Percentiles rank a stretch among this genome's conserved stretches.
phyloP scores from a whole-genome alignment of 2,888 invertebrate species.

The Nomada fucata region DNA sequence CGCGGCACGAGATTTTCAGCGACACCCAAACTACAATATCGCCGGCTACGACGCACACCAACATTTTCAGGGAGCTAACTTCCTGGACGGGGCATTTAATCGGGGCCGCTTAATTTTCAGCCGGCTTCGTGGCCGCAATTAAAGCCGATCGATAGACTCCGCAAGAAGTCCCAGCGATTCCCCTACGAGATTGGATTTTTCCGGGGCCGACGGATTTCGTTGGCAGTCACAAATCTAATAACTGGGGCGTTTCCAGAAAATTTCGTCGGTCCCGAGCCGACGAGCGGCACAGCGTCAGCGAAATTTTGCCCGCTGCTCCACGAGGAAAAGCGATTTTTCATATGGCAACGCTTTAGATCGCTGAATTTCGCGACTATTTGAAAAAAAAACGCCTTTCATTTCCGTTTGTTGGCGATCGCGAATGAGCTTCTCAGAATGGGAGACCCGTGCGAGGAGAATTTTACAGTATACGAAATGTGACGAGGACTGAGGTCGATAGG shows the following conservation, averaged over 20 bases:
- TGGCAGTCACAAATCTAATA: constrained; percentile 52
- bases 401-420: neutral
- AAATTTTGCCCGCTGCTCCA: neutral
- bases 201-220: neutral
- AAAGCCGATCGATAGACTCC: constrained; percentile 26
- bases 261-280: constrained; percentile 17
- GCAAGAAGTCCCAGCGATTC: constrained; percentile 9
- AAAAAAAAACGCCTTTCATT: neutral
- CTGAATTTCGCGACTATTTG: neutral
- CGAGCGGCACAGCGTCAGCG: constrained; percentile 19
- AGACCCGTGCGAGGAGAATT: too few species aligned
- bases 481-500: too few species aligned
- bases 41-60: too few species aligned
- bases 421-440: neutral
- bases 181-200: constrained; percentile 40
- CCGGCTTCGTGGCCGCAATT: constrained; percentile 23
- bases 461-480: too few species aligned
- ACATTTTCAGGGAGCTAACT: constrained; percentile 19
- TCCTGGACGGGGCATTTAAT: constrained; percentile 15
- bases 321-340: neutral
- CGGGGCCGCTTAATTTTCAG: constrained; percentile 27
- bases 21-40: neutral
- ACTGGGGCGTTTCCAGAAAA: constrained; percentile 25
- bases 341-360: neutral
- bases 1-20: too few species aligned